Evolutionary conservation across 2,113 vertebrate species (phyloP).

Genomic region (Actenoides lindsayi): DNA sequence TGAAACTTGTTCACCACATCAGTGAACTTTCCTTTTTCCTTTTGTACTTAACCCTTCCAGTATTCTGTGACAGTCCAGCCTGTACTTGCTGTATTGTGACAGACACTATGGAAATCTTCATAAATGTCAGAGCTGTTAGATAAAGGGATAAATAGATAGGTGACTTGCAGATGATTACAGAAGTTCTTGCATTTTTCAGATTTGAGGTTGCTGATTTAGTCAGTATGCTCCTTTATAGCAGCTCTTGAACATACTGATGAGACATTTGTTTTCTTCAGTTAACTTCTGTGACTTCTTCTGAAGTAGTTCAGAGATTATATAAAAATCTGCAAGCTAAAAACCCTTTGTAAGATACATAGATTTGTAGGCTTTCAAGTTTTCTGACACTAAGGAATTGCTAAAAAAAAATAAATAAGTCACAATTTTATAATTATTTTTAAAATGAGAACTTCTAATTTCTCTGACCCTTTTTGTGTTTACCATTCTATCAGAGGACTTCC

Average conservation of each 20-base stretch:
- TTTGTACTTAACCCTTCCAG: not conserved
- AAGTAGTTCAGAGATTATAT: not conserved
- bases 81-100: not conserved
- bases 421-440: not conserved
- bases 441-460: not conserved
- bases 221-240: not conserved
- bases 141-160: not conserved
- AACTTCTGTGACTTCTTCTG: not conserved
- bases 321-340: not conserved
- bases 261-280: not conserved
- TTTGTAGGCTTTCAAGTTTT: not conserved
- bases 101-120: not conserved
- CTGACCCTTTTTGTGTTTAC: not conserved
- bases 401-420: not conserved
- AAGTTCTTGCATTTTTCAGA: not conserved
- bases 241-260: not conserved
- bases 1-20: not conserved
- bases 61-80: not conserved
- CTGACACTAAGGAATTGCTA: not conserved
- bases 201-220: not conserved
- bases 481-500: not conserved
- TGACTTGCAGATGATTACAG: not conserved
- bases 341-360: not conserved
- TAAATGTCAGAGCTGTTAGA: not conserved
- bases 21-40: not conserved